Evolutionary conservation across 2,797 vertebrate genomes (phyloP), one percentile per base, ranked within the genome.

Genomic region (Tinamus major): DNA sequence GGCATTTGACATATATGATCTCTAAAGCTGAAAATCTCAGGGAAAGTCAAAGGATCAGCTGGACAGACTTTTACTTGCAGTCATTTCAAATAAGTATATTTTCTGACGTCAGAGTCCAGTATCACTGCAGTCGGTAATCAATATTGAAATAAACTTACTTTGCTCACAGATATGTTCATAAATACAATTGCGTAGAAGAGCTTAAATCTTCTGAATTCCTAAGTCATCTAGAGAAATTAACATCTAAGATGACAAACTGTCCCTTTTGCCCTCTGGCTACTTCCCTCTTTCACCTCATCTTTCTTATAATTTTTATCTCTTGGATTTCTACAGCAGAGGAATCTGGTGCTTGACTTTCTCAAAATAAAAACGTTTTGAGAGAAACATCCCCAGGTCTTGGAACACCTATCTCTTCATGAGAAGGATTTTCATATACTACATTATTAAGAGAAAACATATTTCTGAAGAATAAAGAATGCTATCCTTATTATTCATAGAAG

Each of bases 11-110:
- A 37, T 41, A 44, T 27, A 61, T 68, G 37, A 41, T 19, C 4
- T 9, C 37, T 6, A 89, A 82, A 85, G 9, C 19, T 81, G 59
- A 33, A 14, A 2, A 58, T 61, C 71, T 77, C 18, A 0, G 0
- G 72, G 15, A 24, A 92, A 72, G 31, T 21, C 20, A 64, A 17
- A 29, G 27, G 9, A 55, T 55, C 53, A 55, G 27, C 6, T 1
- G 21, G 64, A 79, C 3, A 62, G 24, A 41, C 6, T 82, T 91
- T 79, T 61, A 68, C 35, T 31, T 62, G 51, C 7, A 69, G 35
- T 35, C 0, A 67, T 70, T 90, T 87, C 55, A 68, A 76, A 85
- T 8, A 10, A 23, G 24, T 0, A 0, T 41, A 58, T 37, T 42
- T 90, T 56, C 70, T 84, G 10, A 62, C 31, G 37, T 35, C 29